phyloP scores from a whole-genome alignment of 2,113 vertebrate species.

The Cyanoliseus patagonus region DNA sequence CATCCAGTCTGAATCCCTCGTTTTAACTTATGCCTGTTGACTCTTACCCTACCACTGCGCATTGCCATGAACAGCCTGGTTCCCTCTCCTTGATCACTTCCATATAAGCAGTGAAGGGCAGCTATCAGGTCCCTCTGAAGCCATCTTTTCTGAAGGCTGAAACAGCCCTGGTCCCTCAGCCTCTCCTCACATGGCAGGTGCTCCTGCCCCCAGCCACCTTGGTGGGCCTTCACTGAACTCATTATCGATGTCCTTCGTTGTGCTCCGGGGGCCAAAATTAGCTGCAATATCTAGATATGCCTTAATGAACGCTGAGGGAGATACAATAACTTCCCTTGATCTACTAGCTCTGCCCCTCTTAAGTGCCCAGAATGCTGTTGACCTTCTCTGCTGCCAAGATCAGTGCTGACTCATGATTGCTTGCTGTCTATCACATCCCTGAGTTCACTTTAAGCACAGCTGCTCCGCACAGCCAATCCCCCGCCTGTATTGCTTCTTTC shows the following conservation, averaged over 20 bases:
- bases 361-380: neutral
- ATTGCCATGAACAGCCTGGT: neutral
- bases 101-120: neutral
- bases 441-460: fast-evolving
- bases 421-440: neutral
- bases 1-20: neutral
- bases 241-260: neutral
- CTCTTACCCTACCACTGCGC: neutral
- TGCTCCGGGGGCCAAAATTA: neutral
- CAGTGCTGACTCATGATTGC: neutral
- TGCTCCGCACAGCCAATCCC: neutral
- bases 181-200: neutral
- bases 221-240: neutral
- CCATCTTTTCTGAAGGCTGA: neutral
- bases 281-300: neutral
- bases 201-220: neutral
- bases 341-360: neutral
- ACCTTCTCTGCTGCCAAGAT: neutral
- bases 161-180: neutral
- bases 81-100: neutral
- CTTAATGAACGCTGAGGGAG: neutral
- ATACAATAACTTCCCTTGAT: neutral
- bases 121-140: neutral
- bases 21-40: neutral
- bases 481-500: neutral